Conservation (phyloP, 2,113 vertebrate species). For the Lamprotornis superbus region DNA sequence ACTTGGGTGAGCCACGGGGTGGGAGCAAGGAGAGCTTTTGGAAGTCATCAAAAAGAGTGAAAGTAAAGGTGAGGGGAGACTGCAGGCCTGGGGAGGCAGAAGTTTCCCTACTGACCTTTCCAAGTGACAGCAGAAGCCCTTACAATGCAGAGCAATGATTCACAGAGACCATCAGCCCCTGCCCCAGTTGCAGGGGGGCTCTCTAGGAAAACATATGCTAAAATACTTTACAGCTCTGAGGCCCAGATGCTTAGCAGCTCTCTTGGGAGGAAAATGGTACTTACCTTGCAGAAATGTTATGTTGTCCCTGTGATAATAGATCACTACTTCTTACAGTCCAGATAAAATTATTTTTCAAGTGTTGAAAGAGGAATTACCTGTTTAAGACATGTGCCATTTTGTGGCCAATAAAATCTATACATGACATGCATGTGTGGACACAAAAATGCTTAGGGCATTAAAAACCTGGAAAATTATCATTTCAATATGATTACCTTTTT, state of each 20-base stretch:
- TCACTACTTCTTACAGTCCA: neutral
- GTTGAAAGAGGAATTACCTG: neutral
- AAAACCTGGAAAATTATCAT: neutral
- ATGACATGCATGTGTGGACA: neutral
- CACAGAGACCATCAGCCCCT: accelerated
- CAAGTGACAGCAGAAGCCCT: accelerated
- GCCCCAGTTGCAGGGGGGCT: accelerated
- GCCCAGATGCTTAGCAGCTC: neutral
- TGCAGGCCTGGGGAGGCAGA: accelerated
- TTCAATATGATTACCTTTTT: neutral
- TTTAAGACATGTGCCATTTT: neutral
- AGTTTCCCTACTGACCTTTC: neutral
- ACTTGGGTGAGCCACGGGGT: accelerated
- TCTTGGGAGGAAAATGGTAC: neutral
- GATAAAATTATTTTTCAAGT: neutral
- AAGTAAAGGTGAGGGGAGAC: neutral
- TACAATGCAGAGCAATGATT: accelerated
- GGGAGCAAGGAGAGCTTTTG: accelerated
- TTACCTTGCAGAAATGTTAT: neutral
- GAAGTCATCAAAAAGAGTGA: neutral
- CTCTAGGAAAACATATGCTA: neutral
- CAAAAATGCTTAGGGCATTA: neutral
- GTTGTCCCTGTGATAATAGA: neutral
- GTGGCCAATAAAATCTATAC: neutral
- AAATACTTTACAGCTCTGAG: neutral